A percentile compares a stretch with the other conserved stretches of the same genome.
Evolutionary conservation across 1,140 invertebrate genomes (phyloP).

Genomic region (Drosophila ambigua): DNA sequence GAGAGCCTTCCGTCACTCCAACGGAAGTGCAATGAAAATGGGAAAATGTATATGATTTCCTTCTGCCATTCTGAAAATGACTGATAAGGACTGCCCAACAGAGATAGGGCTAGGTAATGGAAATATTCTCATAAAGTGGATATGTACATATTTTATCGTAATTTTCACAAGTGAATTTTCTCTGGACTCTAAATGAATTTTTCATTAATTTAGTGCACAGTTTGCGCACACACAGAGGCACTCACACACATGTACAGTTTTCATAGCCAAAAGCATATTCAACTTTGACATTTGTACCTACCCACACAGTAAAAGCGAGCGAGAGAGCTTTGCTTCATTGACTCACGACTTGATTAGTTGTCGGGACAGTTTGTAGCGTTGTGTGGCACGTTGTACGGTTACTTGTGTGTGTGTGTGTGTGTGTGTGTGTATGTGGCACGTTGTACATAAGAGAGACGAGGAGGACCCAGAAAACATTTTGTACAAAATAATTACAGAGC

Average conservation of each 20-base stretch:
- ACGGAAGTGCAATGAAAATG: conserved; percentile 15
- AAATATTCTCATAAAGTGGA: neutral
- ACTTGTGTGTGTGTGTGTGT: neutral
- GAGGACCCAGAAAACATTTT: conserved; percentile 36
- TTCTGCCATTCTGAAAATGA: neutral
- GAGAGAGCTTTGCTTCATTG: conserved; percentile 46
- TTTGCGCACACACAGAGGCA: conserved; percentile 1
- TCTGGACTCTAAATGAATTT: conserved; percentile 26
- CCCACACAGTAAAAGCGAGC: neutral
- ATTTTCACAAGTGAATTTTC: conserved; percentile 10
- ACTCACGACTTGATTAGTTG: conserved; percentile 63
- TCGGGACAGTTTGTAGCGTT: conserved; percentile 23
- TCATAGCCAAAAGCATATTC: conserved; percentile 14
- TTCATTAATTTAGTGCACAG: conserved; percentile 29
- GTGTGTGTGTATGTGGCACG: conserved; percentile 1
- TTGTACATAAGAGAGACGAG: conserved; percentile 13
- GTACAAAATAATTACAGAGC: conserved; percentile 71
- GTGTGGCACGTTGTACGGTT: neutral
- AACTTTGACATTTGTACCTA: conserved; percentile 56
- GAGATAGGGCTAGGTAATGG: conserved; percentile 10
- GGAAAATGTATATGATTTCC: neutral
- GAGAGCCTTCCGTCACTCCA: neutral
- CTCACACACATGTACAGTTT: neutral
- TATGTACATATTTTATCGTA: too few relatives aligned
- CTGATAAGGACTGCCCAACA: conserved; percentile 16